Base-by-base conservation (phyloP, 2,797 vertebrate species). In the Pterois miles region DNA sequence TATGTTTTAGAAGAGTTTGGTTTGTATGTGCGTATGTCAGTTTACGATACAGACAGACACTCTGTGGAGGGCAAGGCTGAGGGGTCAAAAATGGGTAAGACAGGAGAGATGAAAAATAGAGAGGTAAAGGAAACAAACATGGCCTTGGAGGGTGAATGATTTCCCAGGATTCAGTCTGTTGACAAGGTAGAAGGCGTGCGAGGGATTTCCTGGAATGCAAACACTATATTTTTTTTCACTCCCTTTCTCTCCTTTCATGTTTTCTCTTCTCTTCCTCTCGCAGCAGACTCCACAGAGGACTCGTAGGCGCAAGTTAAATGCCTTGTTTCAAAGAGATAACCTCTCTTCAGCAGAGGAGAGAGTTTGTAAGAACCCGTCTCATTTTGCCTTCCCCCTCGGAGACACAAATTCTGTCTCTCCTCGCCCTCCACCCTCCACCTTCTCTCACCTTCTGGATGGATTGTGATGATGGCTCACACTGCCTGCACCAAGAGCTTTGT, bases 311-410 rank as follows among this genome's bases (percentile, higher is more conserved):
- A 27, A 85, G 87, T 76, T 85, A 87, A 92, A 91, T 46, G 79
- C 58, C 67, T 83, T 82, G 87, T 91, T 84, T 87, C 84, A 80
- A 73, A 88, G 56, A 73, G 85, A 86, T 83, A 89, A 85, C 88
- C 84, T 89, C 65, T 74, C 74, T 76, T 81, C 57, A 46, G 82
- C 74, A 53, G 76, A 79, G 76, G 81, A 76, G 76, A 82, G 80
- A 8, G 67, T 81, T 81, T 69, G 57, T 72, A 60, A 80, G 79
- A 91, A 86, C 76, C 58, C 2, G 6, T 81, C 71, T 85, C 87
- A 81, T 81, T 85, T 80, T 78, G 68, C 76, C 69, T 74, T 38
- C 66, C 65, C 82, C 66, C 16, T 54, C 74, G 73, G 78, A 65
- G 40, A 46, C 70, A 76, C 54, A 67, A 68, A 73, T 67, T 76